phyloP scores from a whole-genome alignment of 1,140 invertebrate genomes.

The Myzus persicae region DNA sequence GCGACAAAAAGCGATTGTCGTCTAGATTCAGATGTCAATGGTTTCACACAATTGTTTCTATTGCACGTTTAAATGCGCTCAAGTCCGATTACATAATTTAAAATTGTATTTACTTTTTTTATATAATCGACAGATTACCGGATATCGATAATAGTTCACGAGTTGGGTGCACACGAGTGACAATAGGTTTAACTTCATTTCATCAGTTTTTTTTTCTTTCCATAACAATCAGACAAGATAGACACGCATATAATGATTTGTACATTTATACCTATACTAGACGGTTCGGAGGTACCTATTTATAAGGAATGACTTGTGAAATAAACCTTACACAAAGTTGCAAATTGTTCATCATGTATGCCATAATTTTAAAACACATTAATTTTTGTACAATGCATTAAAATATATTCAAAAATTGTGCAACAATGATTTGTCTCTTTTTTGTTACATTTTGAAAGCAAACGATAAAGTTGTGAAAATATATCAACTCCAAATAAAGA shows the following conservation, averaged over 20 bases:
- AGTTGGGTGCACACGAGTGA: conserved; percentile 8
- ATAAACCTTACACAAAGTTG: conserved; percentile 1
- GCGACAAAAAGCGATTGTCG: not conserved
- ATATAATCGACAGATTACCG: not conserved
- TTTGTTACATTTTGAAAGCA: not conserved
- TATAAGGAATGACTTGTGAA: not conserved
- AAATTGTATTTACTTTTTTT: conserved; percentile 10
- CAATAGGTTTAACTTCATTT: not conserved
- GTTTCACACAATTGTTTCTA: not conserved
- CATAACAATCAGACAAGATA: not conserved
- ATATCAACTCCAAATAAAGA: not conserved
- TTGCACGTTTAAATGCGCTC: not conserved
- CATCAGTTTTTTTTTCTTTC: not conserved
- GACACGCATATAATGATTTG: not conserved
- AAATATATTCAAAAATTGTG: conserved; percentile 24
- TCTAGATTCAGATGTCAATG: not conserved
- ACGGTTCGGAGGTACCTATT: not conserved
- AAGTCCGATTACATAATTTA: not conserved
- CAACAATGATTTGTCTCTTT: conserved; percentile 8
- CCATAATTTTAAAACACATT: conserved; percentile 6
- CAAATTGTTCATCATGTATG: not conserved
- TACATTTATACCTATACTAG: not conserved
- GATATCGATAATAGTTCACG: conserved; percentile 24
- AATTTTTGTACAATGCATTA: not conserved
- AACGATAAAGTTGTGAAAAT: not conserved